phyloP scores from a whole-genome alignment of 1,140 invertebrate species.

The Drosophila guanche region DNA sequence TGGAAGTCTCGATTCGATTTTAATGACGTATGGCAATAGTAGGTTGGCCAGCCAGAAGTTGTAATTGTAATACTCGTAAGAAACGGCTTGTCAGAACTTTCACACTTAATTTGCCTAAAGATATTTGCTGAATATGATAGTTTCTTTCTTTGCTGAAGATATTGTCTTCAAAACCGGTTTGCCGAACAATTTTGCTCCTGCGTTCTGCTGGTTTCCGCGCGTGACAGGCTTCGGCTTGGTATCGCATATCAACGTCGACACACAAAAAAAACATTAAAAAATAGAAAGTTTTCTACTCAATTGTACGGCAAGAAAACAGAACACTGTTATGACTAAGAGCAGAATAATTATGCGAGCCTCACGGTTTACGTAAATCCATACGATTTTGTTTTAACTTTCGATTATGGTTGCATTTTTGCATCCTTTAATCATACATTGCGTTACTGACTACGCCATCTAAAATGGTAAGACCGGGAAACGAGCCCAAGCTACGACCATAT shows the following conservation, averaged over 20 bases:
- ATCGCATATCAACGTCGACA: too few relatives aligned
- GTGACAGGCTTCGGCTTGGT: not conserved
- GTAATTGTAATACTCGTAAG: not conserved
- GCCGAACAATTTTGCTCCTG: not conserved
- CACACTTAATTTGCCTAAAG: constrained; percentile 58
- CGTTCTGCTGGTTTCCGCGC: not conserved
- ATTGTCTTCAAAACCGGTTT: constrained; percentile 24
- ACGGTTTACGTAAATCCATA: too few relatives aligned
- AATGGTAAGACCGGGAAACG: constrained; percentile 11
- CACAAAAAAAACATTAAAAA: too few relatives aligned
- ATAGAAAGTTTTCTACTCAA: too few relatives aligned
- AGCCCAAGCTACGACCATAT: constrained; percentile 22
- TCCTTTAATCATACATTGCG: not conserved
- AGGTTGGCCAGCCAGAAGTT: not conserved
- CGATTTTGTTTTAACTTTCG: not conserved
- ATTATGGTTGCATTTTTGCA: not conserved
- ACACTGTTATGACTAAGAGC: too few relatives aligned
- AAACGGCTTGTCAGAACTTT: constrained; percentile 14
- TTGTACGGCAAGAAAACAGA: too few relatives aligned
- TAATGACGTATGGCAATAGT: too few relatives aligned
- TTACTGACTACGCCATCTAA: not conserved
- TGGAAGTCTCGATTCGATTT: too few relatives aligned
- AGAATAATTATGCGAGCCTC: too few relatives aligned
- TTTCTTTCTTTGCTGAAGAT: constrained; percentile 12
- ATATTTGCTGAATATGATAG: constrained; percentile 26